Conservation (phyloP, 2,888 invertebrate species). For the Mylabris sibirica region DNA sequence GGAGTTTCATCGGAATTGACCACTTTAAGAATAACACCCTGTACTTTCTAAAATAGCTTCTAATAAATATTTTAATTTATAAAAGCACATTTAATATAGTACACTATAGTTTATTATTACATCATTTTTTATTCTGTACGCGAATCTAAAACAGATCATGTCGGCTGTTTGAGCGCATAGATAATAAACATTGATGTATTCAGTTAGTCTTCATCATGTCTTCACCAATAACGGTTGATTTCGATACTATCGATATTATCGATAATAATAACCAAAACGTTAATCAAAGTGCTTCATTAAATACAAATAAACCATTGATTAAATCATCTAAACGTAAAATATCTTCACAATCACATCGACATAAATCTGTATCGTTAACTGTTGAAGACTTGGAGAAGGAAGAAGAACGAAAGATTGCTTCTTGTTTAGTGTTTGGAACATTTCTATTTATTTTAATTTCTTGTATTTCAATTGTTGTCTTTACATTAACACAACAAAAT, state of each 20-base stretch:
- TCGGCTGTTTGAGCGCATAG: background rate
- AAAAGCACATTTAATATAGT: background rate
- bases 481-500: slow-evolving; percentile 69
- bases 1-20: too few species aligned
- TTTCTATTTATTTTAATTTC: slow-evolving; percentile 77
- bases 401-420: slow-evolving; percentile 73
- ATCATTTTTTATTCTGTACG: background rate
- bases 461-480: slow-evolving; percentile 78
- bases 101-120: background rate
- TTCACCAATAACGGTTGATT: background rate
- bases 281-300: background rate
- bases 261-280: background rate
- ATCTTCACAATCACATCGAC: background rate
- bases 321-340: background rate
- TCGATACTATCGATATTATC: background rate
- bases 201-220: background rate
- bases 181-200: background rate
- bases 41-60: too few species aligned
- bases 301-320: background rate
- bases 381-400: slow-evolving; percentile 64
- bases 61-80: too few species aligned
- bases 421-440: slow-evolving; percentile 74
- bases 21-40: too few species aligned
- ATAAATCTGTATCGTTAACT: background rate
- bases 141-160: background rate